phyloP scores from a whole-genome alignment of 2,888 invertebrate species.

The Dasysyrphus tricinctus region DNA sequence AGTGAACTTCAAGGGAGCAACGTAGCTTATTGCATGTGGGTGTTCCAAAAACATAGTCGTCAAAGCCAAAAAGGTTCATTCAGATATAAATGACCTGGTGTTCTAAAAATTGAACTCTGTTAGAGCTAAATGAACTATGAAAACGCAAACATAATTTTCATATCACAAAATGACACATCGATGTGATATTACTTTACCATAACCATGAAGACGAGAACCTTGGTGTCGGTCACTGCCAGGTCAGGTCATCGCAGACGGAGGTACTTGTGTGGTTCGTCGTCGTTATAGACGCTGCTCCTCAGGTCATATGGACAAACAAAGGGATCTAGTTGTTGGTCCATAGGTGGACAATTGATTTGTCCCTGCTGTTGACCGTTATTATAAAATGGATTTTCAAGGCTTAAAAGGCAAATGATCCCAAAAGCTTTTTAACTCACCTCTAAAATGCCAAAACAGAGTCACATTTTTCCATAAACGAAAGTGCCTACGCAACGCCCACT shows the following conservation, averaged over 20 bases:
- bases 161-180: background rate
- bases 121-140: slow-evolving; percentile 9
- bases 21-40: background rate
- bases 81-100: background rate
- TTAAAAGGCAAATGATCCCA: slow-evolving; percentile 32
- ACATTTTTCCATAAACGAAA: slow-evolving; percentile 9
- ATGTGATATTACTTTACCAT: background rate
- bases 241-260: background rate
- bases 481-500: slow-evolving; percentile 14
- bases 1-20: background rate
- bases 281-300: background rate
- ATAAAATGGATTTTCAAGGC: slow-evolving; percentile 27
- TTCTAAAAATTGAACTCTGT: background rate
- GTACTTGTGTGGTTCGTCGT: background rate
- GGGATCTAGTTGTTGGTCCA: slow-evolving; percentile 13
- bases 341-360: slow-evolving; percentile 19
- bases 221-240: background rate
- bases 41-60: background rate
- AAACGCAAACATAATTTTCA: background rate
- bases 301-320: slow-evolving; percentile 15
- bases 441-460: background rate
- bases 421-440: slow-evolving; percentile 31
- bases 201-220: slow-evolving; percentile 4
- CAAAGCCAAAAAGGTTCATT: background rate
- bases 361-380: slow-evolving; percentile 17